A percentile compares a stretch with the other conserved stretches of the same genome.
phyloP scores from a whole-genome alignment of 2,113 vertebrate species.

The Fukomys damarensis region DNA sequence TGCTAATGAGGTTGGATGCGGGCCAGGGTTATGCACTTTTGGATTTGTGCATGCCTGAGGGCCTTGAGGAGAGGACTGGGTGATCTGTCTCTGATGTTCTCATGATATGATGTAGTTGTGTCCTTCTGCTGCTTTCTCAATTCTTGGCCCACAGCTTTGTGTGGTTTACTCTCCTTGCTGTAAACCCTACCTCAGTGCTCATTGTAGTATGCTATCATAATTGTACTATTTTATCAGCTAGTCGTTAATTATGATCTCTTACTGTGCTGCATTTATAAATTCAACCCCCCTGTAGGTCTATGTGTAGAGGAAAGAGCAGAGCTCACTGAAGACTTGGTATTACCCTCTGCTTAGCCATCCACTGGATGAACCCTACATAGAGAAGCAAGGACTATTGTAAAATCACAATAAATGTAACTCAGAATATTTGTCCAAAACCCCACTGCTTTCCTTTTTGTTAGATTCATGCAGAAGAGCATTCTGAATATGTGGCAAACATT shows the following conservation, averaged over 20 bases:
- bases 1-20: neutral
- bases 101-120: neutral
- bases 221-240: neutral
- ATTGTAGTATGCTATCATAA: neutral
- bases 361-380: neutral
- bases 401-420: neutral
- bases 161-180: neutral
- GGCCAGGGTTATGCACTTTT: neutral
- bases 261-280: neutral
- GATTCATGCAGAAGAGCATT: neutral
- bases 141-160: neutral
- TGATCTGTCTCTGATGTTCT: neutral
- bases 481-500: neutral
- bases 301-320: neutral
- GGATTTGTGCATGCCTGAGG: neutral
- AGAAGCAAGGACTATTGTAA: neutral
- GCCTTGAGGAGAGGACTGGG: neutral
- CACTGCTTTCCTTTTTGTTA: neutral
- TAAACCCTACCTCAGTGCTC: neutral
- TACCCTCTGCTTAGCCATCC: neutral
- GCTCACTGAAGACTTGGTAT: neutral
- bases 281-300: neutral
- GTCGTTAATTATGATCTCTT: neutral
- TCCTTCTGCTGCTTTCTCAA: neutral
- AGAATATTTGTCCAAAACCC: neutral